A percentile compares a stretch with the other conserved stretches of the same genome.
phyloP scores from a whole-genome alignment of 2,888 invertebrate genomes.

The Nomada fucata region DNA sequence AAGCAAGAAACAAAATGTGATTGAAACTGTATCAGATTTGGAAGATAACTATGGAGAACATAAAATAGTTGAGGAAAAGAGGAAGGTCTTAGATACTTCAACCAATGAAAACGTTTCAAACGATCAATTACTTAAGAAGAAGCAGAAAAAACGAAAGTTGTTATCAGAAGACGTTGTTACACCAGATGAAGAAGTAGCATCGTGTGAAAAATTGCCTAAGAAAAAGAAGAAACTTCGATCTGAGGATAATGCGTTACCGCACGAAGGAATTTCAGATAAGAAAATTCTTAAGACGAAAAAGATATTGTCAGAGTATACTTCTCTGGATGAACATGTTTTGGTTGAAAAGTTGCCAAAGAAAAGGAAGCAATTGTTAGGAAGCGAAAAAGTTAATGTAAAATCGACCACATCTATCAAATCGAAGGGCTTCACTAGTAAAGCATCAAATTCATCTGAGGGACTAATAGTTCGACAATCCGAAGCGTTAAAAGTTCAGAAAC shows the following conservation, averaged over 20 bases:
- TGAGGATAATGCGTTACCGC: neutral
- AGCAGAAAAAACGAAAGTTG: neutral
- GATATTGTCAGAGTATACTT: neutral
- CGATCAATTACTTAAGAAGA: slow-evolving; percentile 9
- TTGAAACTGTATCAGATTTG: neutral
- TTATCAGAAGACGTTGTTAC: neutral
- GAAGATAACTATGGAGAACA: neutral
- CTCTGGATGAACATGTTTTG: neutral
- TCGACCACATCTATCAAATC: neutral
- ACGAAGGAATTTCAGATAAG: neutral
- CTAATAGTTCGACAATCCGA: slow-evolving; percentile 24
- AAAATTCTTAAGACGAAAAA: slow-evolving; percentile 14
- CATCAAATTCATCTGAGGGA: slow-evolving; percentile 11
- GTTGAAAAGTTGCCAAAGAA: slow-evolving; percentile 12
- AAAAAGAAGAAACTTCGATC: slow-evolving; percentile 7
- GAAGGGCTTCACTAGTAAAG: neutral
- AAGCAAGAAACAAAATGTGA: slow-evolving; percentile 1
- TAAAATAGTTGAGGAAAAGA: slow-evolving; percentile 12
- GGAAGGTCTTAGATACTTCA: neutral
- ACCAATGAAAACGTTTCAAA: neutral
- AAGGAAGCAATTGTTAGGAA: neutral
- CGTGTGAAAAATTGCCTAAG: neutral
- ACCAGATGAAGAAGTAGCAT: neutral
- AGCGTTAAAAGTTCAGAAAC: slow-evolving; percentile 19
- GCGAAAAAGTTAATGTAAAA: neutral